Evolutionary conservation across 2,888 invertebrate species (phyloP), one percentile per base, ranked within the genome.

Genomic region (Caenorhabditis sinica): DNA sequence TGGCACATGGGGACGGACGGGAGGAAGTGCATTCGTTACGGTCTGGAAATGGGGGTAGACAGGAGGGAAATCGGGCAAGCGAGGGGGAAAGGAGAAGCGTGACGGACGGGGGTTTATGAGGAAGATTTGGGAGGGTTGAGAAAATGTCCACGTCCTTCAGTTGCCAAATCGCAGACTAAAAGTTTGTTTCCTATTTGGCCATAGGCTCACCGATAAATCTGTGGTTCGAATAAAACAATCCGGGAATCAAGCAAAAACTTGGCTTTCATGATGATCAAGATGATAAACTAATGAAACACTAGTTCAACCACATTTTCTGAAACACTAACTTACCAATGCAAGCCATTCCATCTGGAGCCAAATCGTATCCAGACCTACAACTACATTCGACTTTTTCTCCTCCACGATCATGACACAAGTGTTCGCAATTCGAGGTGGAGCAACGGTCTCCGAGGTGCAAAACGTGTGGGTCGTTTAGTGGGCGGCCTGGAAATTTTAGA

Each of bases 281-380:
- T 13, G 40, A 40, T 40, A 13, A 40, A 9, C 2, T n/a, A n/a
- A n/a, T n/a, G n/a, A n/a, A n/a, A n/a, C n/a, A n/a, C 8, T 4
- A 33, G 4, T 33, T 45, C 17, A 17, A 17, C 23, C 9, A 23
- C 23, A 8, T 11, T 53, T n/a, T 33, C 30, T 61, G n/a, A 45
- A 40, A 63, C 20, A 23, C 23, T 36, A 40, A 23, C 90, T 51
- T 61, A 92, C 92, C 92, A 28, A 90, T 69, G 72, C 92, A 92
- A 25, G 90, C 88, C 43, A 66, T 68, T 2, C 91, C 92, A 79
- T 92, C 91, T 9, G 91, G 83, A 0, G 85, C 90, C n/a, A 92
- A 85, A 68, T 91, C 90, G 81, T 86, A 92, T 23, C 92, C 92
- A 15, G 86, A 58, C 11, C 89, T 85, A 80, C 92, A 92, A 43